Evolutionary conservation across 2,888 invertebrate genomes (phyloP).

Genomic region (Chironomus tentans): DNA sequence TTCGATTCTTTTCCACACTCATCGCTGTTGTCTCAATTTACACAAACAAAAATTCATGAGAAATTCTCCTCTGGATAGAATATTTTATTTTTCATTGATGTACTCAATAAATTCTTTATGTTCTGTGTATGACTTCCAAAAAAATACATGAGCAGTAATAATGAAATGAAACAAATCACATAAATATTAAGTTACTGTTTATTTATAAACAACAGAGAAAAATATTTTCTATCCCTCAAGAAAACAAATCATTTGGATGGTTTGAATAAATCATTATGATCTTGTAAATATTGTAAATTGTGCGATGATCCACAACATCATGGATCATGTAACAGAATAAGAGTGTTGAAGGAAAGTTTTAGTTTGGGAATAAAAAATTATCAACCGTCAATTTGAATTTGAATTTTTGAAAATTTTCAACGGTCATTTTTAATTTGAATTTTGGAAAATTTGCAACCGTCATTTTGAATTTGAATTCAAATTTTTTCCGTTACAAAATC

Average conservation of each 20-base stretch:
- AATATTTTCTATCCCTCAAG: background rate
- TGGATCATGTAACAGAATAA: background rate
- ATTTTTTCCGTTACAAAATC: no score
- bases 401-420: no score
- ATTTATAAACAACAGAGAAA: slow-evolving; percentile 1
- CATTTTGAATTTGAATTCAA: no score
- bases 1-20: background rate
- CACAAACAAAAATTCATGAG: background rate
- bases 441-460: no score
- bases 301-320: background rate
- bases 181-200: slow-evolving; percentile 5
- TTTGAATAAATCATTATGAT: background rate
- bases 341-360: background rate
- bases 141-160: background rate
- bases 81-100: background rate
- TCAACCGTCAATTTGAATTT: no score
- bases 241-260: background rate
- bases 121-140: no score
- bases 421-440: no score
- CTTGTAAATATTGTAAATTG: background rate
- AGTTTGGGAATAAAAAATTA: no score
- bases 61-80: background rate
- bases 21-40: slow-evolving; percentile 11
- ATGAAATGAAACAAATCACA: background rate
- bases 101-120: no score